phyloP scores from a whole-genome alignment of 2,888 invertebrate species.

The Andrena flavipes region DNA sequence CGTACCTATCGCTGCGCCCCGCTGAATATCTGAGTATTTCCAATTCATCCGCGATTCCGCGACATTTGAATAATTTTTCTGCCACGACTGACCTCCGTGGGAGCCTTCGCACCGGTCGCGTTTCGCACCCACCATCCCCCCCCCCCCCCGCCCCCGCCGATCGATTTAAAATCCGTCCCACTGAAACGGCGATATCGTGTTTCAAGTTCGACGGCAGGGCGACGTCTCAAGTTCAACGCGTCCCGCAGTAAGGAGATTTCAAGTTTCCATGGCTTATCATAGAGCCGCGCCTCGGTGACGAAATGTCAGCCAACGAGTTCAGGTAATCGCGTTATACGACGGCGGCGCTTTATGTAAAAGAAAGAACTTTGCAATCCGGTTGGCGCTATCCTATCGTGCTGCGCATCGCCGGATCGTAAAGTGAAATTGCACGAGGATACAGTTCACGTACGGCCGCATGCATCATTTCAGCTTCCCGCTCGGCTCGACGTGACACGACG shows the following conservation, averaged over 20 bases:
- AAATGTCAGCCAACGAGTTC: neutral
- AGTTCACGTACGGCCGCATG: constrained; percentile 46
- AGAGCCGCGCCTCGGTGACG: neutral
- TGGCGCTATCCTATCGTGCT: constrained; percentile 2
- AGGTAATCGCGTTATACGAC: constrained; percentile 4
- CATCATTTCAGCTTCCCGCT: constrained; percentile 38
- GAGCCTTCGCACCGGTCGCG: no score
- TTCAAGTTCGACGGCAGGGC: no score
- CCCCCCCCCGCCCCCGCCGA: no score
- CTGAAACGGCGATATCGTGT: no score
- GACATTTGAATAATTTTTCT: neutral
- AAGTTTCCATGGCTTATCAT: neutral
- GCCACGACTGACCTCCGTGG: neutral
- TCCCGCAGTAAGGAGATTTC: neutral
- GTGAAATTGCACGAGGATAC: constrained; percentile 37
- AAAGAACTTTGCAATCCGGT: constrained; percentile 20
- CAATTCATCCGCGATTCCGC: neutral
- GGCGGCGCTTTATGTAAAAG: neutral
- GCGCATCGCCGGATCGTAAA: constrained; percentile 6
- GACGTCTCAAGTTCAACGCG: no score
- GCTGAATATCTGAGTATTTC: neutral
- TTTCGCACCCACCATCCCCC: no score
- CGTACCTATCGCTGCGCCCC: neutral
- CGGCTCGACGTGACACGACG: constrained; percentile 24
- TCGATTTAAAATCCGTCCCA: no score